A percentile compares a stretch with the other conserved stretches of the same genome.
Evolutionary conservation across 2,113 vertebrate species (phyloP).

Genomic region (Lates calcarifer): DNA sequence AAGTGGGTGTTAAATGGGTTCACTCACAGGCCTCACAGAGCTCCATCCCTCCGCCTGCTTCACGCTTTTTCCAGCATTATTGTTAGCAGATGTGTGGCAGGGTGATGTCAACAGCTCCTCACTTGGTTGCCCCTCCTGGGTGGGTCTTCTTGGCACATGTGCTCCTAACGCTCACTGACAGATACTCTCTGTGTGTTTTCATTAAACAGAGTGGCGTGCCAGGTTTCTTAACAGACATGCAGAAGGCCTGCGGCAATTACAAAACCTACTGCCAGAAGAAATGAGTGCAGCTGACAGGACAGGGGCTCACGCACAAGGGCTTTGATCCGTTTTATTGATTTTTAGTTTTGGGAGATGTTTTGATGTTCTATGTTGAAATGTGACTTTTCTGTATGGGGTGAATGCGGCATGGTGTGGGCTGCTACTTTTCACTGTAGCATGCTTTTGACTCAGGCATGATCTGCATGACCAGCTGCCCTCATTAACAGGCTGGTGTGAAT

Average conservation of each 20-base stretch:
- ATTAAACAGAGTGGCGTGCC: conserved; percentile 89
- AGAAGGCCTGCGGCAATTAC: conserved; percentile 89
- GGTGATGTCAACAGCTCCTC: conserved; percentile 36
- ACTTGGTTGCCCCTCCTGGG: conserved; percentile 30
- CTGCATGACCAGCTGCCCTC: conserved; percentile 35
- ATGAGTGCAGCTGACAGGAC: conserved; percentile 37
- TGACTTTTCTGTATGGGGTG: neutral
- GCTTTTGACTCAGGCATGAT: conserved; percentile 42
- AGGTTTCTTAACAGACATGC: conserved; percentile 88
- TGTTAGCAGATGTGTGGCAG: conserved; percentile 55
- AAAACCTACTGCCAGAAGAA: conserved; percentile 72
- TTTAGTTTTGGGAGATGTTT: conserved; percentile 1
- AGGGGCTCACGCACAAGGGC: neutral
- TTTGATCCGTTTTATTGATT: neutral
- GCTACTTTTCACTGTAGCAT: conserved; percentile 23
- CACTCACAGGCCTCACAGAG: neutral
- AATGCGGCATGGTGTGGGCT: conserved; percentile 2
- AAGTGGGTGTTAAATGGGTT: conserved; percentile 24
- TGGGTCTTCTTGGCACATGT: conserved; percentile 37
- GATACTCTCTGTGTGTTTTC: neutral
- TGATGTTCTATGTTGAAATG: neutral
- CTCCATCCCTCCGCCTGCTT: neutral
- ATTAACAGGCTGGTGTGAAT: conserved; percentile 24
- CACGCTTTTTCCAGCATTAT: conserved; percentile 18
- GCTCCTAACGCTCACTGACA: conserved; percentile 19